Evolutionary conservation across 2,797 vertebrate species (phyloP).

Genomic region (Enteromius trimaculatus): DNA sequence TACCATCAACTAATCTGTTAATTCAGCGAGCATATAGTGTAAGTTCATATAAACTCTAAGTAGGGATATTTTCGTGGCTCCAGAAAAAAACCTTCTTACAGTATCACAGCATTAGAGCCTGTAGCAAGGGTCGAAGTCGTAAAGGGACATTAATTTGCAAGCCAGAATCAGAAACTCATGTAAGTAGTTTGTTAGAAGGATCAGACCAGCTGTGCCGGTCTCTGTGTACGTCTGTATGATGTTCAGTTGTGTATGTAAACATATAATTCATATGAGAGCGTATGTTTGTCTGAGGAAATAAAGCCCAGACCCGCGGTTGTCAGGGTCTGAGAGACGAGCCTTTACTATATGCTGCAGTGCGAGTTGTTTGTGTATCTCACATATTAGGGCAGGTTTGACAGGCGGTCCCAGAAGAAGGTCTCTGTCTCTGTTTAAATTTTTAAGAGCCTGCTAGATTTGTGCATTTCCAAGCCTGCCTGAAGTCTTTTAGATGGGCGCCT

Average conservation of each 20-base stretch:
- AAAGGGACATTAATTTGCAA: too few species aligned
- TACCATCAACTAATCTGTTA: too few species aligned
- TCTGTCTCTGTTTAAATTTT: slow-evolving; percentile 78
- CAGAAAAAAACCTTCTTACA: too few species aligned
- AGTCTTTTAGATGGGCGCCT: slow-evolving; percentile 73
- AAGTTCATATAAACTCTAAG: too few species aligned
- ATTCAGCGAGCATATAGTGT: too few species aligned
- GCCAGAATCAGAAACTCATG: too few species aligned
- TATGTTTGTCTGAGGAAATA: slow-evolving; percentile 35
- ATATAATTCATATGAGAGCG: not conserved
- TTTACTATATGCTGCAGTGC: slow-evolving; percentile 48
- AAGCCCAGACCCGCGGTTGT: slow-evolving; percentile 60
- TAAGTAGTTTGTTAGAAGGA: not conserved
- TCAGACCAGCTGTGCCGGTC: slow-evolving; percentile 12
- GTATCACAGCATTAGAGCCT: too few species aligned
- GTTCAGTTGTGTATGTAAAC: slow-evolving; percentile 2
- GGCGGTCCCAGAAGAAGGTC: slow-evolving; percentile 78
- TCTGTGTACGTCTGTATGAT: not conserved
- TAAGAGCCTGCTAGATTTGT: slow-evolving; percentile 77
- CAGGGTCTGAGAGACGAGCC: slow-evolving; percentile 41
- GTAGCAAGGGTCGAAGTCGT: too few species aligned
- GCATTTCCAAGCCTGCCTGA: slow-evolving; percentile 73
- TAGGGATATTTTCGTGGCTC: too few species aligned
- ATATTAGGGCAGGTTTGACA: slow-evolving; percentile 84
- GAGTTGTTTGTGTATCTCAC: slow-evolving; percentile 78